Conservation (phyloP, 53 echinoderm and acorn worm species). For the Glandiceps talaboti region DNA sequence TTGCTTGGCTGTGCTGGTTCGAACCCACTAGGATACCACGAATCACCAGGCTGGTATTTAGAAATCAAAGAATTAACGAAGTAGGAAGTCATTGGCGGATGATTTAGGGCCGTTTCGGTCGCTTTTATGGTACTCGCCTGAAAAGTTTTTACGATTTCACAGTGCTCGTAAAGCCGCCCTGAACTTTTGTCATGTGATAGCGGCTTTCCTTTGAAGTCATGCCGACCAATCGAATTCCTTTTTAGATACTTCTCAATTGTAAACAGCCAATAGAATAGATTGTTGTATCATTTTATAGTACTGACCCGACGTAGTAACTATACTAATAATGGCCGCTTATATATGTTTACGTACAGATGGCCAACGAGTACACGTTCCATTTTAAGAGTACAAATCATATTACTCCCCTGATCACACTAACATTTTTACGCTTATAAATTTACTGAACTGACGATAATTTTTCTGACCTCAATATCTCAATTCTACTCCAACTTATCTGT, state of each 20-base stretch:
- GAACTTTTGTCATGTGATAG: not conserved
- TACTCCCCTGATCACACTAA: not conserved
- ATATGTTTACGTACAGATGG: not conserved
- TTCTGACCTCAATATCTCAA: no score
- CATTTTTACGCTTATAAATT: not conserved
- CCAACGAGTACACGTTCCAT: not conserved
- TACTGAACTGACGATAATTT: no score
- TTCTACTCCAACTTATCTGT: no score
- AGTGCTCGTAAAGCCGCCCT: not conserved
- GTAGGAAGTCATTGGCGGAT: slow-evolving; percentile 93
- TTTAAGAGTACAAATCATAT: not conserved
- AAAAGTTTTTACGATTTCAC: not conserved
- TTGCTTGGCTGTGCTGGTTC: slow-evolving; percentile 36
- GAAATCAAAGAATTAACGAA: slow-evolving; percentile 98
- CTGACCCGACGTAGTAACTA: not conserved
- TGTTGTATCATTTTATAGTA: not conserved
- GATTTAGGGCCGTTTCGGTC: slow-evolving; percentile 82
- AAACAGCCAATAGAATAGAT: not conserved
- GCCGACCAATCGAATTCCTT: not conserved
- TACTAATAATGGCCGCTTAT: not conserved
- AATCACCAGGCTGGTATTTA: slow-evolving; percentile 97
- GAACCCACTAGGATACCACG: slow-evolving; percentile 99
- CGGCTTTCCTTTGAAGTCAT: not conserved
- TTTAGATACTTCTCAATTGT: not conserved
- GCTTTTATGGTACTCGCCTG: not conserved